Base-by-base conservation (phyloP, 1,140 invertebrate species). In the Microplitis demolitor region DNA sequence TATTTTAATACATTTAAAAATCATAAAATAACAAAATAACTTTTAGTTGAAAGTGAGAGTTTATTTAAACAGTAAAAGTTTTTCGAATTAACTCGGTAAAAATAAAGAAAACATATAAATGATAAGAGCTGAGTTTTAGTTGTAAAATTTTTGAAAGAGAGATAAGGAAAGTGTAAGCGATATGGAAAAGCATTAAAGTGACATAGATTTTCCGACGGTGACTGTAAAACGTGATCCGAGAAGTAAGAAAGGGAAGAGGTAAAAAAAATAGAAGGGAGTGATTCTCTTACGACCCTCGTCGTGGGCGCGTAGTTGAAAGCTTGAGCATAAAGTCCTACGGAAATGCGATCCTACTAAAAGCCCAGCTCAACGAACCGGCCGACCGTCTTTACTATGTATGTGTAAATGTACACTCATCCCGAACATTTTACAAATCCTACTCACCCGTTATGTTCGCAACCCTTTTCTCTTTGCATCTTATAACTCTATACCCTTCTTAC, bases 301-400 rank as follows among this genome's bases (percentile, higher is more conserved):
- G 6, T 14, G 6, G 56, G 8, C 31, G 13, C 61, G 11, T 66
- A 45, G 61, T 56, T 73, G 72, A 73, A 69, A 73, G 72, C 61
- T 74, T 66, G 60, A 73, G 67, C 61, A 74, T 60, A 74, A 74
- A 74, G 72, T 50, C 50, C 9, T 51, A 63, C 69, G 64, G 69
- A 72, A 75, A 72, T 72, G 74, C 74, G 66, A 72, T 72, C 74
- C 66, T 69, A 64, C 69, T 72, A 75, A 72, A 72, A 75, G 74
- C 70, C 66, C 45, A 64, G 67, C 51, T 58, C 72, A 74, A 69
- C 66, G 53, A 72, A 45, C 39, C 24, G 24, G 24, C 24, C 24
- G 24, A 66, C 69, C 50, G 39, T 66, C 62, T 66, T 71, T 53
- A 69, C 66, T 51, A 39, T 68, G 60, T 62, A 64, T 24, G 24